These are phyloP conservation scores for Engraulis encrasicolus DNA, from an alignment of 2,113 vertebrate species.

Conservation along the genomic window DNA sequence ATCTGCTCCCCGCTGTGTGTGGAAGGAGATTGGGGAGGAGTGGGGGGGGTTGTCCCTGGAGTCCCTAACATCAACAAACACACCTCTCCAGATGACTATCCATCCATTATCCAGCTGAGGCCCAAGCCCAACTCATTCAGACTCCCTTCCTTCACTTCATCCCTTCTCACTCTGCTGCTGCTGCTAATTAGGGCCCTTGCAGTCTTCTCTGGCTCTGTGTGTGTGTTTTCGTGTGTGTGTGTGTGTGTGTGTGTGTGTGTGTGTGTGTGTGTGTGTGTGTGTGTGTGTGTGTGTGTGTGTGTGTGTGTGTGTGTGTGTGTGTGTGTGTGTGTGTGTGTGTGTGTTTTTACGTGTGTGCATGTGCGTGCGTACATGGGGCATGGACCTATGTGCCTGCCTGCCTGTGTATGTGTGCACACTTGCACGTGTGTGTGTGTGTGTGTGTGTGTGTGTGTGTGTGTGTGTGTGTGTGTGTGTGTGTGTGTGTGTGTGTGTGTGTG, in stretches of 20 bases:
- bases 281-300: background rate
- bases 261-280: background rate
- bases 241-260: background rate
- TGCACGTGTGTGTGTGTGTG: background rate
- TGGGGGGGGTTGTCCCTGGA: too few relatives aligned
- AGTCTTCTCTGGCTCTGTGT: background rate
- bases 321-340: background rate
- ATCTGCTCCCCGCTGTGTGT: slow-evolving; percentile 6
- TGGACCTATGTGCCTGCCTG: too few relatives aligned
- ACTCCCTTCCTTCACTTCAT: background rate
- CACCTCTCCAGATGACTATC: slow-evolving; percentile 31
- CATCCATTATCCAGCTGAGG: slow-evolving; percentile 27
- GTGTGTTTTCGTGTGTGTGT: background rate
- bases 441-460: background rate
- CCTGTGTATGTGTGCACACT: too few relatives aligned
- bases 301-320: background rate
- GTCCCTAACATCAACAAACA: slow-evolving; percentile 37
- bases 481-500: too few relatives aligned
- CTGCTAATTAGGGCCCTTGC: too few relatives aligned
- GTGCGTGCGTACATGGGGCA: background rate
- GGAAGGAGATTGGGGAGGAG: too few relatives aligned
- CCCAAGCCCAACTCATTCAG: too few relatives aligned
- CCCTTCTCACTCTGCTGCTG: too few relatives aligned
- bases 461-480: background rate
- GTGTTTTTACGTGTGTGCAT: background rate